Base-by-base conservation (phyloP, 2,888 invertebrate genomes). In the Eutolmus rufibarbis region DNA sequence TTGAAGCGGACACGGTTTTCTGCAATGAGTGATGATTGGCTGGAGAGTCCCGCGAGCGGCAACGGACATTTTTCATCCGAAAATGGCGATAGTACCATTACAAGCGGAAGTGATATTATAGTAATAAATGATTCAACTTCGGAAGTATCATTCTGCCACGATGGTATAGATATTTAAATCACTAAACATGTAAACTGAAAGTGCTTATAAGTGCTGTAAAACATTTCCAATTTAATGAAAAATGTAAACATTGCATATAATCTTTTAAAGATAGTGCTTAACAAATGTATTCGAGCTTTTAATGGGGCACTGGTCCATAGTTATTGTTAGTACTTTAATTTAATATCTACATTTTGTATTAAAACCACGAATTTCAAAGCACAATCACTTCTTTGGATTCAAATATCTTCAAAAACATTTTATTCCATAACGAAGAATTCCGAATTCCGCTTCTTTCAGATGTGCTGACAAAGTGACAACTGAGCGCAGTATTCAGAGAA, bases 41-140 rank as follows among this genome's bases (percentile, higher is more conserved):
- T 74, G 14, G 87, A 87, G 12, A 74, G 81, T 40, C 9, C 81
- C 5, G 77, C 23, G 46, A 78, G 74, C 46, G 19, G 51, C 23
- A 40, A 23, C 3, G 14, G 46, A 23, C 12, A 66, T 23, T 19
- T 51, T 9, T 57, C 82, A 2, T 37, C 7, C 16, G 74, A 74
- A n/a, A 28, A 37, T 12, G 8, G 74, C 4, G 40, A 74, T 43
- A 2, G 5, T 74, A 85, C 16, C 43, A 7, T 77, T 40, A 56
- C 77, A 19, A 88, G 51, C n/a, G 51, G 51, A 16, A 81, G 74
- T 2, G 40, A 74, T 43, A 9, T 34, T 43, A 85, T 23, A 8
- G 40, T 77, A 28, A 56, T 87, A 16, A 56, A 87, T 87, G 87
- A 87, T 79, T 87, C 87, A 14, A 84, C 37, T 16, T 46, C 43